Evolutionary conservation across 2,797 vertebrate genomes (phyloP).

Genomic region (Bufotes viridis): DNA sequence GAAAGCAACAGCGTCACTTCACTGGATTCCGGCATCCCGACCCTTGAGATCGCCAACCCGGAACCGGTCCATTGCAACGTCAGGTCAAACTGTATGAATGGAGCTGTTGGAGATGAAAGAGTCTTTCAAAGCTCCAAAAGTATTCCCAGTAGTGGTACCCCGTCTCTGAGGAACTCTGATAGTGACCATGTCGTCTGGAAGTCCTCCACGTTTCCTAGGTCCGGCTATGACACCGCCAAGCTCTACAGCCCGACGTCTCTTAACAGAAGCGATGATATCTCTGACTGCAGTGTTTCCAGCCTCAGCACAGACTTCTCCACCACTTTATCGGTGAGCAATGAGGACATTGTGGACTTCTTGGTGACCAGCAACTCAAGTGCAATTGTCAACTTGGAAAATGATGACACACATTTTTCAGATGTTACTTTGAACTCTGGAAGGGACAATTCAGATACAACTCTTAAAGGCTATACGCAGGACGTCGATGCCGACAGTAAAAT

Average conservation of each 20-base stretch:
- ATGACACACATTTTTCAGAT: conserved; percentile 78
- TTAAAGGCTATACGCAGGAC: conserved; percentile 56
- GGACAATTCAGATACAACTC: conserved; percentile 65
- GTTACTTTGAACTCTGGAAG: conserved; percentile 76
- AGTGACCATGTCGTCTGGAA: conserved; percentile 74
- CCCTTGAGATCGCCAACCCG: conserved; percentile 87
- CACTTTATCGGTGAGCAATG: conserved; percentile 84
- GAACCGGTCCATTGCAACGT: conserved; percentile 78
- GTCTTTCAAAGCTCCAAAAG: conserved; percentile 70
- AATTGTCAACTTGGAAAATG: conserved; percentile 88
- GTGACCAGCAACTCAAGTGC: conserved; percentile 92
- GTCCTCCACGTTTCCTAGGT: conserved; percentile 87
- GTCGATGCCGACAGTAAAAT: conserved; percentile 71
- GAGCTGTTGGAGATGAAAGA: conserved; percentile 65
- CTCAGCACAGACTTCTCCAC: conserved; percentile 90
- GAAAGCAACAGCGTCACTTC: conserved; percentile 84
- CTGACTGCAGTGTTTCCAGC: conserved; percentile 89
- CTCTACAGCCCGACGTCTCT: conserved; percentile 78
- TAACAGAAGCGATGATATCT: conserved; percentile 85
- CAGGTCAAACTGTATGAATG: conserved; percentile 68
- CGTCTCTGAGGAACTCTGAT: conserved; percentile 58
- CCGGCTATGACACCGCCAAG: conserved; percentile 79
- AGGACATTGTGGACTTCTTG: conserved; percentile 88
- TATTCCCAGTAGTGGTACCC: conserved; percentile 60
- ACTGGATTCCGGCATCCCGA: conserved; percentile 91